Evolutionary conservation across 1,140 invertebrate genomes (phyloP), one percentile per base, ranked within the genome.

Genomic region (Sycophaga agraensis): DNA sequence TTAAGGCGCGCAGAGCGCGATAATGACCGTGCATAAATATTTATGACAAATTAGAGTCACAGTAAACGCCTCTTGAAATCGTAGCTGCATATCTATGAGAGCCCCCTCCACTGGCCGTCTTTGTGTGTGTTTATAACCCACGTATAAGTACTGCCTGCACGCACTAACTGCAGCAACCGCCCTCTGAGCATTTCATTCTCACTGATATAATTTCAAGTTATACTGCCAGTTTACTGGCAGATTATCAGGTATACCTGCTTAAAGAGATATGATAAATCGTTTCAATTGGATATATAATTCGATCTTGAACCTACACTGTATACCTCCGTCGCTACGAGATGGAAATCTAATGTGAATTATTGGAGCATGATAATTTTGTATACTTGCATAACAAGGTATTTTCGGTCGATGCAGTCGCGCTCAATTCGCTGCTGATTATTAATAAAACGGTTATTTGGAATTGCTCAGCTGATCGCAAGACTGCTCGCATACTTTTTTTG

Each of bases 11-110:
- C 43, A 31, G 31, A 43, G 8, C 16, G 24, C 37, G 51, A 59
- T 50, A 50, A 50, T 59, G 35, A 59, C 57, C 57, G 57, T 26
- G 28, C 57, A 59, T 59, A 59, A 59, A 59, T 59, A 59, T 59
- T 59, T 50, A 59, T 59, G 46, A 59, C 37, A 59, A 59, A 59
- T 59, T 59, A 50, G 46, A 50, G 57, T 50, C 57, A 58, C 43
- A 42, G 46, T 50, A 59, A 59, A 50, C 37, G 57, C 46, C 46
- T 59, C 48, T 51, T 51, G 48, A 51, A 51, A 59, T 59, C 37
- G 28, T 51, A 31, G 57, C 39, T 21, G 57, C 57, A 59, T 59
- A 59, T 50, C 57, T 51, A 59, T 51, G 48, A 59, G 37, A 22
- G 22, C 16, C 7, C 11, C 17, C 28, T 31, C 2, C 40, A 17